Base-by-base conservation (phyloP, 1,140 invertebrate genomes). In the Brachionus calyciflorus region DNA sequence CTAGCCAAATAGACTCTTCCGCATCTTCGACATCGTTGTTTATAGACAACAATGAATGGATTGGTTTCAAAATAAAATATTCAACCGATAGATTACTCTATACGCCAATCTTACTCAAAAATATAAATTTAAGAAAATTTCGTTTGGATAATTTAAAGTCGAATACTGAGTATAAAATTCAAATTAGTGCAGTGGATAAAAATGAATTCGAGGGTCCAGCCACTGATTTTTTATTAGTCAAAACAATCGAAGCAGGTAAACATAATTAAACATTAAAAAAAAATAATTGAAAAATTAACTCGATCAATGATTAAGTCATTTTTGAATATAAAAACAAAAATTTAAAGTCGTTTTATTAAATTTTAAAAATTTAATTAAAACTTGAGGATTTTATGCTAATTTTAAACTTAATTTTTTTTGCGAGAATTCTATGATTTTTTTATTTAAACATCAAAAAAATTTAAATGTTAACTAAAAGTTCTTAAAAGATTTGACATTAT, bases 11-110 rank as follows among this genome's bases (percentile, higher is more conserved):
- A 3, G 33, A 37, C 33, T 37, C 33, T n/a, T n/a, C n/a, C n/a
- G n/a, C n/a, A 37, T 37, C 33, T 5, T 37, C 33, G 9, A 37
- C 33, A 51, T 26, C 3, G 3, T 51, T 26, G 12, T 5, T 51
- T 5, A 17, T 7, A 30, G 46, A 41, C 46, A 37, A 55, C n/a
- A 7, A 26, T 40, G 69, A 73, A 51, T 73, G 69, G 69, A 21
- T 73, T 21, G 69, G 24, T 24, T 73, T 51, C 19, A 73, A 73
- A 51, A 73, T 73, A 17, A 73, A 73, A 49, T 73, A 73, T 49
- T 73, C 37, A 17, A 51, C 69, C 14, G 51, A 73, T 33, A 73
- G 41, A 37, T n/a, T 73, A 9, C 19, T 40, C n/a, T 73, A 51
- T 26, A 55, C 69, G 24, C 69, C 69, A 0, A 33, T 73, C 1